Conservation (phyloP, 1,140 invertebrate genomes). For the Drosophila orosa region DNA sequence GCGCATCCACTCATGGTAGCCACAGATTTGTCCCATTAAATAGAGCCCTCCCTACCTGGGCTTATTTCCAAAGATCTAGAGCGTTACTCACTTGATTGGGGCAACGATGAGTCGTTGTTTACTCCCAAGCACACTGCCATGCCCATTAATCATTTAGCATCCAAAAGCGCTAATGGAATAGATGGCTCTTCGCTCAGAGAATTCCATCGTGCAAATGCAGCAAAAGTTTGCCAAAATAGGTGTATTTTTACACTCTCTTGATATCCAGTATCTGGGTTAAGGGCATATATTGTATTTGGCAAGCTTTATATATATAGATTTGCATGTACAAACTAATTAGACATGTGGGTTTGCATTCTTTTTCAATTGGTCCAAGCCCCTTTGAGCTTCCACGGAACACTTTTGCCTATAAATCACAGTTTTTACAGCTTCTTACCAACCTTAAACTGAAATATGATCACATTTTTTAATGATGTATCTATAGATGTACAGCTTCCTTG, state of each 20-base stretch:
- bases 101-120: conserved; percentile 25
- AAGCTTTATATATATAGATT: not conserved
- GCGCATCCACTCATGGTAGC: conserved; percentile 28
- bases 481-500: too few species aligned
- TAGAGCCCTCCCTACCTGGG: conserved; percentile 26
- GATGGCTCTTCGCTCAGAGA: conserved; percentile 8
- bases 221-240: not conserved
- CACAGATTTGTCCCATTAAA: conserved; percentile 32
- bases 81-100: conserved; percentile 12
- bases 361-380: not conserved
- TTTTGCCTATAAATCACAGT: not conserved
- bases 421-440: too few species aligned
- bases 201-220: conserved; percentile 5
- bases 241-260: not conserved
- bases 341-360: conserved; percentile 8
- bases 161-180: conserved; percentile 45
- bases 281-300: conserved; percentile 4
- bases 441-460: not conserved
- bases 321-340: not conserved
- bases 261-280: conserved; percentile 1
- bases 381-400: not conserved
- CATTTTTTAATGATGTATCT: not conserved
- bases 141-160: conserved; percentile 58
- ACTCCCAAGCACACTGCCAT: conserved; percentile 22
- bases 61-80: conserved; percentile 7